These are phyloP conservation scores for Asbolus verrucosus DNA, from an alignment of 1,140 invertebrate species.

Conservation along the genomic window DNA sequence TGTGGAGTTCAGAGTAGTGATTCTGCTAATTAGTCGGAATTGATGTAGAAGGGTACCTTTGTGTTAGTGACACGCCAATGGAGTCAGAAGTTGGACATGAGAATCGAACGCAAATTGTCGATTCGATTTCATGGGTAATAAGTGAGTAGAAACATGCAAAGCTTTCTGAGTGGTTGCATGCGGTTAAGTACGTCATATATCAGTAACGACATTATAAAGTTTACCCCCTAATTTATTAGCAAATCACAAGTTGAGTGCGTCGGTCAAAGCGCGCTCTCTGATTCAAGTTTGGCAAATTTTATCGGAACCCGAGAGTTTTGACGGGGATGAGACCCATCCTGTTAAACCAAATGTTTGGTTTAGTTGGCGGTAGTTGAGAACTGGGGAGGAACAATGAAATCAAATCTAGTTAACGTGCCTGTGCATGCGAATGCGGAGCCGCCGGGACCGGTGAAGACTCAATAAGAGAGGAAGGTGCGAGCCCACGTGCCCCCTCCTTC, in stretches of 20 bases:
- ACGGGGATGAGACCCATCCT: neutral
- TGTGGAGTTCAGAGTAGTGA: constrained; percentile 11
- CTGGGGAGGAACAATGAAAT: constrained; percentile 34
- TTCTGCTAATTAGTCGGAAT: constrained; percentile 23
- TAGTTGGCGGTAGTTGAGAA: constrained; percentile 20
- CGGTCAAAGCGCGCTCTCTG: constrained; percentile 32
- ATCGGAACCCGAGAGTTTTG: constrained; percentile 12
- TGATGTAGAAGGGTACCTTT: constrained; percentile 20
- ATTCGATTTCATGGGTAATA: constrained; percentile 32
- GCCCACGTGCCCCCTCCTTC: neutral
- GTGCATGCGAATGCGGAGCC: constrained; percentile 27
- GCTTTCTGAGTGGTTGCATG: constrained; percentile 14
- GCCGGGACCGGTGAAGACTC: constrained; percentile 19
- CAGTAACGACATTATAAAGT: constrained; percentile 38
- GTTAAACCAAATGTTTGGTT: constrained; percentile 29
- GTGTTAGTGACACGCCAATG: constrained; percentile 6
- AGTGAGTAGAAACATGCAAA: constrained; percentile 22
- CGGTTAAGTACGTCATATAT: constrained; percentile 26
- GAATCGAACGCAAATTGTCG: constrained; percentile 27
- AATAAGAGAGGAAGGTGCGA: constrained; percentile 17
- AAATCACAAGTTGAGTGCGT: constrained; percentile 13
- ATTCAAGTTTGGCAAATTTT: constrained; percentile 34
- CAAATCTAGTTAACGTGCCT: constrained; percentile 44
- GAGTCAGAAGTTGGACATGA: neutral
- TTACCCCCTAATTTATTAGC: constrained; percentile 30